Evolutionary conservation across 1,140 invertebrate genomes (phyloP), one percentile per base, ranked within the genome.

Genomic region (Pogonus chalceus): DNA sequence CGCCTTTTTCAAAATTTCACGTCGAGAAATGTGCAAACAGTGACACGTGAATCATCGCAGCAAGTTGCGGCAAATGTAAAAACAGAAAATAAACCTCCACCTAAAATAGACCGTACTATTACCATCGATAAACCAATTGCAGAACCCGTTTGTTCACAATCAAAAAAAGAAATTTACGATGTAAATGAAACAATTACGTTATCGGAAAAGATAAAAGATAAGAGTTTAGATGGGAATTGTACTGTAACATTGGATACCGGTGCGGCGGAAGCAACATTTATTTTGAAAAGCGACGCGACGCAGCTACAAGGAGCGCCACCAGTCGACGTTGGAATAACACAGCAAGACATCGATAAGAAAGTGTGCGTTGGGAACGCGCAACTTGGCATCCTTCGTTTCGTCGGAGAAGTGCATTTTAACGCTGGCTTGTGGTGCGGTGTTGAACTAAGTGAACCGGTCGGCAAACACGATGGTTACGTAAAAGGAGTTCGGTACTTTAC

Each of bases 351-450:
- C 22, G 80, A 80, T 14, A 70, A 74, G 48, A 62, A 69, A 50
- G 80, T 83, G 9, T 64, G 71, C 35, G 72, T 80, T 1, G 69
- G 73, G 60, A 76, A 72, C 0, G 69, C 69, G 2, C 71, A 70
- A 58, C 60, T 65, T 22, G 82, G 82, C 2, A 69, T 73, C 14
- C 67, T 84, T 23, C 66, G 74, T 2, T 84, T 73, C 60, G 65
- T 81, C 16, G 82, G 82, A 1, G 65, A 65, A 12, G 76, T 80
- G 20, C 68, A 77, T 53, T 79, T 80, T 59, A 74, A 75, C 2
- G 69, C 74, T 26, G 82, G 79, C 10, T 62, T 75, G 3, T 84
- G 80, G 80, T 82, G 79, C 57, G 82, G 82, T 9, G 69, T 84
- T 14, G 81, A 84, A 65, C 62, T 82, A 23, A 71, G 74, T 52